Evolutionary conservation across 2,888 invertebrate genomes (phyloP), one percentile per base, ranked within the genome.

Genomic region (Drosophila flavopinicola): DNA sequence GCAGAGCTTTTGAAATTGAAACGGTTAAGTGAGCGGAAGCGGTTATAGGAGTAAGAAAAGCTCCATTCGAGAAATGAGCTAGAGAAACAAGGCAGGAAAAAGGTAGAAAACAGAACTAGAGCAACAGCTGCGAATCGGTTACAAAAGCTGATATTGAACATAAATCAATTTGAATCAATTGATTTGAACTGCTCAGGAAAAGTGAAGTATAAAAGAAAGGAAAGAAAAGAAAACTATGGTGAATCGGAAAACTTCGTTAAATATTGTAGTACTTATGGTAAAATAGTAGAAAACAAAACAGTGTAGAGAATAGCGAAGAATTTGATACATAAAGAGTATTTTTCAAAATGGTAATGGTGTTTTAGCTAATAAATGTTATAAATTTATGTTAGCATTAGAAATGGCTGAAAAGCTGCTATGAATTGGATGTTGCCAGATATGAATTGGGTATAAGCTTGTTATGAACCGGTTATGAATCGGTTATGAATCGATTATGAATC

Each of bases 1-100:
- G 10, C n/a, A 42, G 2, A 39, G 20, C 20, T 24, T 24, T 27
- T 6, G 1, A 10, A 25, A 23, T 9, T n/a, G 25, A 27, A 39
- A 25, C 30, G 53, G 56, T 56, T 53, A 39, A 33, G 1, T 4
- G 32, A 42, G 37, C 11, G 38, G 44, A 54, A 64, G 49, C 30
- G 24, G 33, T 45, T 37, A 45, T 7, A 33, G n/a, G 6, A 7
- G 35, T 10, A 11, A 9, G 3, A 6, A 15, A 32, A 6, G 0
- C 4, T 51, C 30, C 4, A 37, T 15, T 9, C 1, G 6, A 6
- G n/a, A 7, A n/a, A 17, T 24, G 9, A 7, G 4, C 7, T 13
- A 9, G 9, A 17, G 11, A n/a, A 20, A 7, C 5, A 2, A 4
- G 3, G 9, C 3, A 30, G 32, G 13, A 13, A 10, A 42, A 20